Evolutionary conservation across 1,140 invertebrate species (phyloP), one percentile per base, ranked within the genome.

Genomic region (Meloidogyne hapla): DNA sequence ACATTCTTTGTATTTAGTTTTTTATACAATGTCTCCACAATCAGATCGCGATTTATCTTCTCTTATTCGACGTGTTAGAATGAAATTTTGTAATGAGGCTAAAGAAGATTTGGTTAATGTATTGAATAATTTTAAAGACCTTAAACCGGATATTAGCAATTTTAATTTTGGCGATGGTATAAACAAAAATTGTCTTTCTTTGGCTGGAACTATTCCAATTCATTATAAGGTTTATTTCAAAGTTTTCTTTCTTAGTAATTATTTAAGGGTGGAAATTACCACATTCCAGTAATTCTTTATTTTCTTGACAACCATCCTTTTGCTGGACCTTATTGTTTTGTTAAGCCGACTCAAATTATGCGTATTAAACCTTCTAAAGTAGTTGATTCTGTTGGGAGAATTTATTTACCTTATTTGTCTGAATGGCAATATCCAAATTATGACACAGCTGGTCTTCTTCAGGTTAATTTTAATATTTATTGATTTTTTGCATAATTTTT

Each of bases 221-320:
- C 72, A 67, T 33, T 87, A 88, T 71, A 83, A 81, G 69, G 87
- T 85, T 61, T 62, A 13, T 26, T 12, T 63, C 45, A n/a, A 23
- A 5, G 28, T 40, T 38, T 48, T 65, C 61, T 77, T 68, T 77
- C 75, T 79, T 83, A 85, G 3, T 77, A 8, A 56, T 25, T 61
- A 25, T 33, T 81, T 79, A 18, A 82, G 93, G 93, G 92, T 75
- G 91, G 90, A 69, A 90, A 88, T 21, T 99, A 99, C 88, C 95
- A 99, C 89, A 99, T 99, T 89, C 97, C 97, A 48, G 91, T 99
- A 33, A 93, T 92, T 87, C 92, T 99, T 83, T 98, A 94, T 93
- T 85, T 99, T 38, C 92, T 96, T 91, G 94, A 99, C 85, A 96
- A 94, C 33, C 94, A 99, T 91, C 97, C 97, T 1, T 91, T 93